Evolutionary conservation across 2,888 invertebrate species (phyloP), one percentile per base, ranked within the genome.

Genomic region (Cephus spinipes): DNA sequence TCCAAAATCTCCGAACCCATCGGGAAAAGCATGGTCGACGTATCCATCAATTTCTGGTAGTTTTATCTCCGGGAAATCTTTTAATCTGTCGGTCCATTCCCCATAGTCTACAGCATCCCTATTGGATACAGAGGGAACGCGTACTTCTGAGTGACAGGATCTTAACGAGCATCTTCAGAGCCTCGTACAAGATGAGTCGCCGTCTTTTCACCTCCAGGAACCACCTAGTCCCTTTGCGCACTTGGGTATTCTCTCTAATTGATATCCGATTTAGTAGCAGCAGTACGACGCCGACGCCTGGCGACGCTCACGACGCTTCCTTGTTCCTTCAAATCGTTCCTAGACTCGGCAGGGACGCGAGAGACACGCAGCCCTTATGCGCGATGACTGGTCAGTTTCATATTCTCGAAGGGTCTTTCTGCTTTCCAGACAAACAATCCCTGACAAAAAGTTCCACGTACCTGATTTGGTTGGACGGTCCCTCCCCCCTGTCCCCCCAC

Each of bases 121-220:
- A 33, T 71, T 71, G 31, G 31, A 31, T 33, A 55, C 55, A 55
- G 55, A 55, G 55, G 71, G 75, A 74, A 76, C 79, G 77, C 80
- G 78, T 55, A 78, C n/a, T 76, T 81, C 81, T 88, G 87, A 87
- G 86, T 88, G 90, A 89, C 90, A 90, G 90, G 82, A 90, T 90
- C 90, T 90, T 90, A 90, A 90, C 90, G 88, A 90, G 89, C 89
- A 90, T 90, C 89, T 88, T 33, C 30, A 11, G n/a, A 35, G 83
- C 74, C 82, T 84, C 75, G 77, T 79, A 77, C 81, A 81, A 81
- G 83, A 87, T 87, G 87, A 85, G 82, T 82, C 73, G 80, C 81
- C 79, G 74, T 77, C 76, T 71, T 78, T 15, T 76, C 55, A 23
- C 55, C 23, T 55, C 55, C 77, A 83, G 79, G 83, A 85, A 83